Evolutionary conservation across 1,140 invertebrate genomes (phyloP).

Genomic region (Drosophila suzukii): DNA sequence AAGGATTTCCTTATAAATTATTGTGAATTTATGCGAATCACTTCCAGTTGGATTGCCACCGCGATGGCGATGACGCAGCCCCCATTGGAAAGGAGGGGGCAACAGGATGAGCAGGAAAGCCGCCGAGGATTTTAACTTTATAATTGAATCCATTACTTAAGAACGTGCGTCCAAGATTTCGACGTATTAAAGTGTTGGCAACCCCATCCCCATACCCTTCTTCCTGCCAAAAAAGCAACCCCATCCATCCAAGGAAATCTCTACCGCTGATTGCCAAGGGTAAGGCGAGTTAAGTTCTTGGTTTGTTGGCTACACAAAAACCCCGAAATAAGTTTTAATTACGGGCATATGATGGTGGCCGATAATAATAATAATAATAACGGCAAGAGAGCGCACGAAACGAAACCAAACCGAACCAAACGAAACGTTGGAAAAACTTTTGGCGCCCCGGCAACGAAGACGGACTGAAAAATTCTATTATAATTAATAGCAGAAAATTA

Average conservation of each 20-base stretch:
- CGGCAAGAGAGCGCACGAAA: constrained; percentile 25
- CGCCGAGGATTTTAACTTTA: constrained; percentile 80
- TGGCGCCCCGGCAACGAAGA: constrained; percentile 73
- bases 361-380: constrained; percentile 68
- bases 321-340: constrained; percentile 82
- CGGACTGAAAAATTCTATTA: constrained; percentile 82
- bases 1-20: constrained; percentile 82
- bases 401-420: constrained; percentile 18
- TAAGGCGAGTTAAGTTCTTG: constrained; percentile 74
- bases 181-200: constrained; percentile 76
- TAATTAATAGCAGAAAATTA: constrained; percentile 82
- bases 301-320: constrained; percentile 77
- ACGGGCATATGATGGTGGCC: constrained; percentile 81
- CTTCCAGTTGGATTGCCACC: constrained; percentile 74
- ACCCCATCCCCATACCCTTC: neutral
- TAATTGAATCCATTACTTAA: constrained; percentile 82
- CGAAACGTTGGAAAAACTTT: constrained; percentile 57
- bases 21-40: constrained; percentile 83
- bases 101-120: constrained; percentile 36
- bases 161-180: constrained; percentile 80
- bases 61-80: constrained; percentile 45
- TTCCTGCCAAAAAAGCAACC: neutral
- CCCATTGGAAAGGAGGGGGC: neutral
- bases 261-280: constrained; percentile 51
- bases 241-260: constrained; percentile 18